A percentile compares a stretch with the other conserved stretches of the same genome.
Conservation (phyloP, 2,113 vertebrate species). For the Crocuta crocuta region DNA sequence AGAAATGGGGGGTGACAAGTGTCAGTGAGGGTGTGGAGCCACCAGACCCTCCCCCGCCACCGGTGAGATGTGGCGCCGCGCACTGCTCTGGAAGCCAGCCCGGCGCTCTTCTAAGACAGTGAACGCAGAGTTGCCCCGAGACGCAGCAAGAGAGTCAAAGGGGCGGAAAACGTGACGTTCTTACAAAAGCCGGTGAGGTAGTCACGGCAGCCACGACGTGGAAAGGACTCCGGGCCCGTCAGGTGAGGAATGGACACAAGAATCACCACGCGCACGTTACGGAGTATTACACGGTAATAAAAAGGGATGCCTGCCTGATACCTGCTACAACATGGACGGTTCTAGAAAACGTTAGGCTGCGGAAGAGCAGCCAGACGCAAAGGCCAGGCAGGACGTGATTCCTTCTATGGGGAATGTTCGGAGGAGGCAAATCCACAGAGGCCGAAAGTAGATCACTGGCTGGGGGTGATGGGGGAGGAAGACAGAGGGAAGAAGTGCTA, state of each 20-base stretch:
- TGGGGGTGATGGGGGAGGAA: accelerated
- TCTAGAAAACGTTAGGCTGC: neutral
- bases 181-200: neutral
- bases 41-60: accelerated
- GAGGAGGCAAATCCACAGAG: neutral
- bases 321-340: accelerated
- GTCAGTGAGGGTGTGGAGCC: accelerated
- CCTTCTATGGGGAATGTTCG: accelerated
- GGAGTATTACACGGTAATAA: neutral
- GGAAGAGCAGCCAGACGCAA: neutral
- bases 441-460: neutral
- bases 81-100: neutral
- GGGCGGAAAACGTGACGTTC: neutral
- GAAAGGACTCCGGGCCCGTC: neutral
- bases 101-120: neutral
- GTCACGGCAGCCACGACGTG: neutral
- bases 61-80: accelerated
- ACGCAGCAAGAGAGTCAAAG: accelerated
- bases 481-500: neutral
- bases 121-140: accelerated
- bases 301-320: accelerated
- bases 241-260: neutral
- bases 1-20: accelerated
- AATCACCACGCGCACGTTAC: accelerated
- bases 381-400: accelerated